Percentiles rank a stretch among this genome's conserved stretches.
Conservation (phyloP, 2,888 invertebrate species). For the Linnaemya vulpina region DNA sequence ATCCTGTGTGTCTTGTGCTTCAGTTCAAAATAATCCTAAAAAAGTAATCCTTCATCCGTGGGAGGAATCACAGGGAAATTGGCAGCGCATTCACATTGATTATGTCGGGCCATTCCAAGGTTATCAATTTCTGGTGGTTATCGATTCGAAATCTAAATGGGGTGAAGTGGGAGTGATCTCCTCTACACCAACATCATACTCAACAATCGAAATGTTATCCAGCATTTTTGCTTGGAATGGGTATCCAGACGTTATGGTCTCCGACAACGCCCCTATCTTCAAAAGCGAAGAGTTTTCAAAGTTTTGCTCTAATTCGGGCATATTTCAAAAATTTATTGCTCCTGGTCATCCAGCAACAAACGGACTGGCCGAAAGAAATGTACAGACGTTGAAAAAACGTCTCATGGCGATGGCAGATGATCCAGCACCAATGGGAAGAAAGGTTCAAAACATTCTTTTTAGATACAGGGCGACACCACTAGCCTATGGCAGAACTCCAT, state of each 20-base stretch:
- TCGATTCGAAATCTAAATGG: conserved; percentile 13
- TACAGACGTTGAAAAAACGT: background rate
- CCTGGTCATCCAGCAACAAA: background rate
- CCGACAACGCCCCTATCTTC: too few relatives aligned
- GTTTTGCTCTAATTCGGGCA: too few relatives aligned
- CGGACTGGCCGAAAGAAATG: too few relatives aligned
- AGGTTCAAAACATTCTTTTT: background rate
- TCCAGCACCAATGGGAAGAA: background rate
- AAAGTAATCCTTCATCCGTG: background rate
- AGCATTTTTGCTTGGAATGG: conserved; percentile 52
- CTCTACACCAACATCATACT: conserved; percentile 51
- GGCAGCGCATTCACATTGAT: conserved; percentile 10
- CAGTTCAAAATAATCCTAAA: background rate
- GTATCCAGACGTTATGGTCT: background rate
- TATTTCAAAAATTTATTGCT: conserved; percentile 9
- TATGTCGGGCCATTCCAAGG: conserved; percentile 3
- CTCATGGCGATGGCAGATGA: background rate
- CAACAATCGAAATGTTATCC: conserved; percentile 57
- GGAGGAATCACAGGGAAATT: conserved; percentile 11
- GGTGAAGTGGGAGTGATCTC: conserved; percentile 37
- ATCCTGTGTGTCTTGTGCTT: background rate
- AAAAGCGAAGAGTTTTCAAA: too few relatives aligned
- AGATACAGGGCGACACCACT: conserved; percentile 8
- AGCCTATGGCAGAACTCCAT: too few relatives aligned
- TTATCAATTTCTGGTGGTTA: background rate